These are phyloP conservation scores for Smutsia gigantea DNA, from an alignment of 2,797 vertebrate species.

Conservation along the genomic window DNA sequence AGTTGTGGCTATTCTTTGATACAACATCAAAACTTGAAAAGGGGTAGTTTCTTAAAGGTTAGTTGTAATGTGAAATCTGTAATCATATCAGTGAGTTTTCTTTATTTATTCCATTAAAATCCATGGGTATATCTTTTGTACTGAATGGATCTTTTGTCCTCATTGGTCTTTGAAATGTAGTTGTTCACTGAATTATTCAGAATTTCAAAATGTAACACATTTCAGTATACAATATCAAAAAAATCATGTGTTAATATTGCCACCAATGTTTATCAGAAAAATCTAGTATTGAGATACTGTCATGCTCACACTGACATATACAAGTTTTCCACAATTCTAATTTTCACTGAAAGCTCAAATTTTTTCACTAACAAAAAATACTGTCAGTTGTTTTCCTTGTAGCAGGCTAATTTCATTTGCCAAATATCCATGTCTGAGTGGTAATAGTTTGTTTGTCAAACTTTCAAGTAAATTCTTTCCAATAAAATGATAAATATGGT, in stretches of 20 bases:
- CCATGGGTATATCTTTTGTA: background rate
- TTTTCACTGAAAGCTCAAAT: conserved; percentile 30
- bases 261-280: conserved; percentile 22
- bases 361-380: conserved; percentile 30
- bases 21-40: background rate
- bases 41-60: background rate
- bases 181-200: background rate
- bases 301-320: background rate
- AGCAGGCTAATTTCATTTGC: background rate
- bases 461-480: too few species aligned
- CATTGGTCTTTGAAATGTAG: background rate
- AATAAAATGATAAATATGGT: too few species aligned
- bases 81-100: background rate
- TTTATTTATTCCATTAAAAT: conserved; percentile 15
- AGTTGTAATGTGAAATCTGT: background rate
- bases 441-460: background rate
- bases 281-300: background rate
- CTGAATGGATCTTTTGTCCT: background rate
- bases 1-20: background rate
- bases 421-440: background rate
- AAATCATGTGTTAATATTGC: background rate
- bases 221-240: background rate
- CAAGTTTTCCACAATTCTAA: conserved; percentile 26
- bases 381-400: background rate
- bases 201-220: background rate